phyloP scores from a whole-genome alignment of 23 tunicate species.

The Trididemnum clinides region DNA sequence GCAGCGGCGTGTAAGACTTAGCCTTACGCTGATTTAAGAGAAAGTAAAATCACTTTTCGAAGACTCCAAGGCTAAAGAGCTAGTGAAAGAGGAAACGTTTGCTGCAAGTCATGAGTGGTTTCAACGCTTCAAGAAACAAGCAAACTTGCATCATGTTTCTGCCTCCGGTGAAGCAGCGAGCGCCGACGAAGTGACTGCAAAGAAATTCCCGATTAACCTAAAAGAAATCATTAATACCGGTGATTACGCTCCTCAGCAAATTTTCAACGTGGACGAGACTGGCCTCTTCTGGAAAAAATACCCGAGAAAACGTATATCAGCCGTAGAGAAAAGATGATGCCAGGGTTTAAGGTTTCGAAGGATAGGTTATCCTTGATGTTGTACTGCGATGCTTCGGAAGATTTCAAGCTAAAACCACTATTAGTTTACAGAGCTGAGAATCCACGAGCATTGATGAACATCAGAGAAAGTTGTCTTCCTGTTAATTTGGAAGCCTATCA shows the following conservation, averaged over 20 bases:
- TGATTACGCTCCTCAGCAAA: slow-evolving; percentile 23
- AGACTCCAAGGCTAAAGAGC: too few species aligned
- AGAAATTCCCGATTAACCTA: slow-evolving; percentile 19
- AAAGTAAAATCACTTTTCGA: too few species aligned
- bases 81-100: too few species aligned
- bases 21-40: neutral
- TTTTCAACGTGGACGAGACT: slow-evolving; percentile 39
- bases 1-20: slow-evolving; percentile 29
- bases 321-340: slow-evolving; percentile 33
- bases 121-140: too few species aligned
- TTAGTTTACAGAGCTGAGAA: slow-evolving; percentile 39
- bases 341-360: slow-evolving; percentile 36
- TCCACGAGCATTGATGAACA: slow-evolving; percentile 33
- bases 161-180: too few species aligned
- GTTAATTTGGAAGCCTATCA: slow-evolving; percentile 9
- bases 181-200: slow-evolving; percentile 15
- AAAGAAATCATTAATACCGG: slow-evolving; percentile 27
- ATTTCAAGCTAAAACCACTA: slow-evolving; percentile 21
- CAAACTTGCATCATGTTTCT: too few species aligned
- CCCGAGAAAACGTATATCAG: slow-evolving; percentile 35
- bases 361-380: slow-evolving; percentile 33
- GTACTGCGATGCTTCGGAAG: slow-evolving; percentile 40
- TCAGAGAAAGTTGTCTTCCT: slow-evolving; percentile 20
- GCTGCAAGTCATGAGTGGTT: too few species aligned
- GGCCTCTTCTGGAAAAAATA: slow-evolving; percentile 49